Percentiles rank a stretch among this genome's conserved stretches.
Conservation (phyloP, 1,140 invertebrate genomes). For the Diorhabda carinulata region DNA sequence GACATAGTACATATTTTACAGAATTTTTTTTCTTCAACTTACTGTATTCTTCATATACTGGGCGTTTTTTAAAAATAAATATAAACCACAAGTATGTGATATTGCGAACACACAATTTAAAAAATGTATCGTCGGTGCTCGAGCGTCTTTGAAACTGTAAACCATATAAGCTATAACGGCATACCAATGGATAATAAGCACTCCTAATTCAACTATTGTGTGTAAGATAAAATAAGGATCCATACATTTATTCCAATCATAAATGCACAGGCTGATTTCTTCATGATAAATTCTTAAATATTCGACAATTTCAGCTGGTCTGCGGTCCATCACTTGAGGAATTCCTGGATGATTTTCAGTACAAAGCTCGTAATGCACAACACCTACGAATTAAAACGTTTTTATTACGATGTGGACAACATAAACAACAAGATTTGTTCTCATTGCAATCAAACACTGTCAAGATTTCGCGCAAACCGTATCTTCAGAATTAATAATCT, state of each 20-base stretch:
- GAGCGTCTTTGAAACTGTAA: slow-evolving; percentile 28
- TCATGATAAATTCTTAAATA: slow-evolving; percentile 39
- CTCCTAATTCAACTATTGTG: slow-evolving; percentile 35
- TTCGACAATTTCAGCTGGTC: slow-evolving; percentile 33
- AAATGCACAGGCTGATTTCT: slow-evolving; percentile 38
- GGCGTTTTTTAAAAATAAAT: slow-evolving; percentile 37
- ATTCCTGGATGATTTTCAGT: slow-evolving; percentile 28
- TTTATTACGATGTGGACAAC: too few species aligned
- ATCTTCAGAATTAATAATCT: too few species aligned
- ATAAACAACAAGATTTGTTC: too few species aligned
- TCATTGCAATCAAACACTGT: too few species aligned
- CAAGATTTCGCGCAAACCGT: too few species aligned
- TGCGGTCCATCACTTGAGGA: slow-evolving; percentile 19
- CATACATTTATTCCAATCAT: slow-evolving; percentile 35
- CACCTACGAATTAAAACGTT: neutral
- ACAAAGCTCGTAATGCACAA: slow-evolving; percentile 37
- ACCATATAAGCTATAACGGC: slow-evolving; percentile 39
- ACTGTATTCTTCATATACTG: slow-evolving; percentile 38
- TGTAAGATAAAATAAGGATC: slow-evolving; percentile 41
- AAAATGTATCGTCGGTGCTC: slow-evolving; percentile 35
- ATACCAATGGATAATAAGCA: slow-evolving; percentile 42
- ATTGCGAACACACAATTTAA: slow-evolving; percentile 37
- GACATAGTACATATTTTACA: too few species aligned
- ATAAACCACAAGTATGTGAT: slow-evolving; percentile 35
- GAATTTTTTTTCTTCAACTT: slow-evolving; percentile 15